These are phyloP conservation scores for Clarias pachynema DNA, from an alignment of 2,797 vertebrate genomes.

Conservation along the genomic window DNA sequence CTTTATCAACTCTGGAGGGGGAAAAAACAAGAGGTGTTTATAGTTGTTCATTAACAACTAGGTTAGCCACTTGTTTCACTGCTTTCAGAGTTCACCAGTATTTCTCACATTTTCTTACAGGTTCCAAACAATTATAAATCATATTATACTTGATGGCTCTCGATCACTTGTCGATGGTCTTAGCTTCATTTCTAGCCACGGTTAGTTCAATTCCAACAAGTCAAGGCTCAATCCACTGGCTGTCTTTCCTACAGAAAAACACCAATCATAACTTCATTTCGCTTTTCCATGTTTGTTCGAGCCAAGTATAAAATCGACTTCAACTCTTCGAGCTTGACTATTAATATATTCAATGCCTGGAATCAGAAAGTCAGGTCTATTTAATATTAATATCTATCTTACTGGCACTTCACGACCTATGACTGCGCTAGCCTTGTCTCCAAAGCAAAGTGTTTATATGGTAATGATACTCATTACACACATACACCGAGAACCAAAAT, in stretches of 20 bases:
- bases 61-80: not conserved
- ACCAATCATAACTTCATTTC: not conserved
- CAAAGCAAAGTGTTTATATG: not conserved
- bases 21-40: not conserved
- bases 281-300: not conserved
- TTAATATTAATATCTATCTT: not conserved
- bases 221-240: not conserved
- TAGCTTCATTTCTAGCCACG: not conserved
- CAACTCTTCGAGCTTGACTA: not conserved
- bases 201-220: not conserved
- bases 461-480: conserved; percentile 12
- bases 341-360: not conserved
- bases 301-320: not conserved
- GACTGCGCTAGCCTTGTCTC: not conserved
- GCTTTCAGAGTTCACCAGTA: not conserved
- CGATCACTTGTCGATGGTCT: not conserved
- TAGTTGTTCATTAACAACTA: not conserved
- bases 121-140: not conserved
- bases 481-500: not conserved
- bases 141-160: no score
- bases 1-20: not conserved
- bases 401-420: not conserved
- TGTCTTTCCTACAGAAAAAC: not conserved
- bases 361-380: not conserved
- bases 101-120: not conserved